A percentile compares a stretch with the other conserved stretches of the same genome.
Conservation (phyloP, 2,113 vertebrate genomes). For the Callorhinus ursinus region DNA sequence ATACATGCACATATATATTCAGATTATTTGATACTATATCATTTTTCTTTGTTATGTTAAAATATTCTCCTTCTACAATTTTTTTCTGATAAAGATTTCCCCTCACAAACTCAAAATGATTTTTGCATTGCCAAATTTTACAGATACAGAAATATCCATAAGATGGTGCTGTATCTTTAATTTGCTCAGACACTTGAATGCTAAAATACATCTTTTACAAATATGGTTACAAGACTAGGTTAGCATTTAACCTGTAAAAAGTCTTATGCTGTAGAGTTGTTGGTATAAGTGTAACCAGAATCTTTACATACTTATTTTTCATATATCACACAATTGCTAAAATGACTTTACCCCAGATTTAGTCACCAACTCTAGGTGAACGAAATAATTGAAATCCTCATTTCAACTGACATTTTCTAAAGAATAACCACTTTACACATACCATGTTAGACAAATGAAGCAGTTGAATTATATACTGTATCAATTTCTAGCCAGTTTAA, state of each 20-base stretch:
- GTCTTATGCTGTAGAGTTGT: conserved; percentile 60
- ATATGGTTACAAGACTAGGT: conserved; percentile 47
- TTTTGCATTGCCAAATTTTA: conserved; percentile 70
- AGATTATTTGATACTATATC: not conserved
- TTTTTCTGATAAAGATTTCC: not conserved
- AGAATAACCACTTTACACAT: conserved; percentile 46
- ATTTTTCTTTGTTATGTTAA: not conserved
- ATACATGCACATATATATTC: not conserved
- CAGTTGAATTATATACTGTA: conserved; percentile 20
- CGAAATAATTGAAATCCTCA: conserved; percentile 70
- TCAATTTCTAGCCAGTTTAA: conserved; percentile 51
- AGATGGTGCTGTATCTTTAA: conserved; percentile 89
- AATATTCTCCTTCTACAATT: not conserved
- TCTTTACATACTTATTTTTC: conserved; percentile 75
- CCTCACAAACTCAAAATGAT: not conserved
- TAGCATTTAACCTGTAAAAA: conserved; percentile 57
- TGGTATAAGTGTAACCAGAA: conserved; percentile 59
- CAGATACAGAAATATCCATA: conserved; percentile 85
- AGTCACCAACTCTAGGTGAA: conserved; percentile 32
- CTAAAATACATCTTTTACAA: conserved; percentile 63
- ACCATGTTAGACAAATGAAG: conserved; percentile 8
- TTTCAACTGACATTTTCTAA: conserved; percentile 38
- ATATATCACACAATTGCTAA: conserved; percentile 72
- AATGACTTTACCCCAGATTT: conserved; percentile 64
- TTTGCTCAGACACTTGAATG: conserved; percentile 68